Base-by-base conservation (phyloP, 2,888 invertebrate genomes). In the Aporophyla lueneburgensis region DNA sequence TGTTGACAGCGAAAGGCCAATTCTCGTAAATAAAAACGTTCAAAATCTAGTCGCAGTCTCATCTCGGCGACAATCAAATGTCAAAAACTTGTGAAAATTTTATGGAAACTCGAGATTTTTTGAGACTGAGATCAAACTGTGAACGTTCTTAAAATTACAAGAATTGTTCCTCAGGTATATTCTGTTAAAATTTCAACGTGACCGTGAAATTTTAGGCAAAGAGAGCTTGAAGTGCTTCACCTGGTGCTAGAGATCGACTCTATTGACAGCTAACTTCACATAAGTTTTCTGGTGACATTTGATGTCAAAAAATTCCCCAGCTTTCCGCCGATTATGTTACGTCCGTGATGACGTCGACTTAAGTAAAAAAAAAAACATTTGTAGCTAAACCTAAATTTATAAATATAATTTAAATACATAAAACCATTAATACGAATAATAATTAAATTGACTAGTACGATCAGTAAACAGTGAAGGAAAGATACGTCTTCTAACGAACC, bases 391-490 rank as follows among this genome's bases (percentile, higher is more conserved):
- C 14, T 43, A 66, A 77, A 54, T 46, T 51, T 49, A 56, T n/a
- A 3, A 51, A 46, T 33, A 59, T n/a, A 12, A 33, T 33, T 33
- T 33, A 33, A 33, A 33, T n/a, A n/a, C n/a, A n/a, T 33, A 33
- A 33, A 33, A 33, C 33, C 33, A 33, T 33, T 33, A 33, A 33
- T 33, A 33, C 33, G 33, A 33, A 53, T 53, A 16, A 24, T 7
- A 5, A 54, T 24, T 14, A 24, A 46, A 58, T 21, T 77, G 77
- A 77, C 77, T 77, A 77, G 81, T 56, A 51, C 12, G 24, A n/a
- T 27, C 27, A 62, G 62, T 19, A 7, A 70, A 14, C n/a, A 33
- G n/a, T 51, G 19, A 16, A 46, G 24, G 14, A 7, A 16, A 19
- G 4, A 46, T 56, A 49, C n/a, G 24, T 63, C 5, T 5, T 40